phyloP scores from a whole-genome alignment of 2,113 vertebrate species.

The Eulemur macaco region DNA sequence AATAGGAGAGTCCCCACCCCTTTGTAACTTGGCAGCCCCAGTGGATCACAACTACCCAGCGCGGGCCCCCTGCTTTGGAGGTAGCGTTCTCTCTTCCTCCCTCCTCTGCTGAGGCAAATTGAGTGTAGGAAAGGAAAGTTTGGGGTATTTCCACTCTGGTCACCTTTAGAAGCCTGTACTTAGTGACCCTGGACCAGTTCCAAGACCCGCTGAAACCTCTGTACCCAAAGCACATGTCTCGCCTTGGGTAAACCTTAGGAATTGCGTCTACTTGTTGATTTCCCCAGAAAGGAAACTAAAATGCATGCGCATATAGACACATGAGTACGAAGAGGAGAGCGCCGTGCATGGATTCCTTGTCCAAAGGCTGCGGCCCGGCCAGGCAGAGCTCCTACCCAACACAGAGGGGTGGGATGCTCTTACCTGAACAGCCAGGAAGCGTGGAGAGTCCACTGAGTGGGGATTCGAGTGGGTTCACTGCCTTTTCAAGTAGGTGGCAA shows the following conservation, averaged over 20 bases:
- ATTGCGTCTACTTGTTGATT: background rate
- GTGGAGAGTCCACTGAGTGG: background rate
- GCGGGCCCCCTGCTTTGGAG: background rate
- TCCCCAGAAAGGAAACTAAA: background rate
- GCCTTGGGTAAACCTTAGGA: background rate
- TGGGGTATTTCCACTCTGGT: background rate
- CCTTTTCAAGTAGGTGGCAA: background rate
- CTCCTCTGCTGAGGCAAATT: background rate
- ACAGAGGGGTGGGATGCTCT: background rate
- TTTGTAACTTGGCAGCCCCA: background rate
- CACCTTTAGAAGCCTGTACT: background rate
- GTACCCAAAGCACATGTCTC: background rate
- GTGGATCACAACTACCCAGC: background rate
- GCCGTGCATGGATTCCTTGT: rapidly evolving
- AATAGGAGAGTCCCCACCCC: background rate
- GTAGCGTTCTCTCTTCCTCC: background rate
- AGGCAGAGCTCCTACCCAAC: background rate
- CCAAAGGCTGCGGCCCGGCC: background rate
- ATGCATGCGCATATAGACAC: rapidly evolving
- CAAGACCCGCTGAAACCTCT: background rate
- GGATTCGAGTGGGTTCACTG: background rate
- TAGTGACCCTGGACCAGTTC: background rate
- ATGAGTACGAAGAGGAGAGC: background rate
- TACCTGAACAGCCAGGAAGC: background rate
- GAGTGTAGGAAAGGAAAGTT: background rate